These are phyloP conservation scores for Typhlichthys eigenmanni DNA, from an alignment of 2,797 vertebrate species.

Conservation along the genomic window DNA sequence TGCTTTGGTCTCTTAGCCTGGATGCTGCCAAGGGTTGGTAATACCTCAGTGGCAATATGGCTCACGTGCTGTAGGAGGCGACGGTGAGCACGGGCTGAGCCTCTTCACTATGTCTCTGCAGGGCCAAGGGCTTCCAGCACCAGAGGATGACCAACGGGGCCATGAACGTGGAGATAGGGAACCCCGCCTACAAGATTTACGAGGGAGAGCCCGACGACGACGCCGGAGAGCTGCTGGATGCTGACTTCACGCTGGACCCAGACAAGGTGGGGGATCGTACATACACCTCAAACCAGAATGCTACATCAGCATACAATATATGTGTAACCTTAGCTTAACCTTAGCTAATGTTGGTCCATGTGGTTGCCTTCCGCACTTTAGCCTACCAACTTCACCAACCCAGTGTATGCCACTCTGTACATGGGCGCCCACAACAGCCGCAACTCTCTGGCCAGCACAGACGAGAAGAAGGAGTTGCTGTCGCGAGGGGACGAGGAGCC, in stretches of 20 bases:
- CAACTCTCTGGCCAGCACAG: constrained; percentile 96
- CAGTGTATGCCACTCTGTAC: constrained; percentile 95
- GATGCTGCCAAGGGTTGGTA: constrained; percentile 52
- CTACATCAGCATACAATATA: no score
- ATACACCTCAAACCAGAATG: no score
- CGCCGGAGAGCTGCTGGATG: constrained; percentile 86
- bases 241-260: constrained; percentile 91
- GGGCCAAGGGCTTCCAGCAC: constrained; percentile 95
- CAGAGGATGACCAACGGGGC: constrained; percentile 96
- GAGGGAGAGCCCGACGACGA: constrained; percentile 92
- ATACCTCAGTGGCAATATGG: constrained; percentile 50
- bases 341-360: background rate
- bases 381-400: constrained; percentile 99
- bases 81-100: constrained; percentile 7
- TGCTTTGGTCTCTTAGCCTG: constrained; percentile 59
- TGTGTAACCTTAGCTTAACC: no score
- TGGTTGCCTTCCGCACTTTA: constrained; percentile 43
- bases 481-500: constrained; percentile 88
- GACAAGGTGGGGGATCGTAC: constrained; percentile 82
- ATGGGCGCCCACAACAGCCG: constrained; percentile 96
- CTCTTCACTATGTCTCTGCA: constrained; percentile 44
- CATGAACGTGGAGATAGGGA: constrained; percentile 97
- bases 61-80: background rate
- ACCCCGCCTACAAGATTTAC: constrained; percentile 98
- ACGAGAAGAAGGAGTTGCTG: constrained; percentile 95